Evolutionary conservation across 2,888 invertebrate species (phyloP), one percentile per base, ranked within the genome.

Genomic region (Poecilobothrus nobilitatus): DNA sequence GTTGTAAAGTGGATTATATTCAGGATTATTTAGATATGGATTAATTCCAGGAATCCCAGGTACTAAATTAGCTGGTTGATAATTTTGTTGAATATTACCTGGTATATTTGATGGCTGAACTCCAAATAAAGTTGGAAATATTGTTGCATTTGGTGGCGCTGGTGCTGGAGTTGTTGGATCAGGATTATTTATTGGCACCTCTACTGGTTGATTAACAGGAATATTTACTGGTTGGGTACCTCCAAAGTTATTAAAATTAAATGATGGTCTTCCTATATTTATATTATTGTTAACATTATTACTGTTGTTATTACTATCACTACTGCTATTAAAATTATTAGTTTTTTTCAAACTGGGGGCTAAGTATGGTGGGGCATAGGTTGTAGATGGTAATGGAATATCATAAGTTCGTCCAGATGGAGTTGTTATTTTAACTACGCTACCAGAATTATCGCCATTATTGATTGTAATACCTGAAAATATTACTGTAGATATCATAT

Each of bases 381-480:
- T 77, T 70, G 75, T 74, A 67, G 79, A 79, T 65, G 75, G 76
- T 63, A 76, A 71, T 41, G 79, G 79, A 71, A 78, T 76, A 63
- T 80, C 77, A 69, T 77, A 79, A 15, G 72, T 76, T 69, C 75
- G 76, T 3, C 80, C 81, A 22, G 78, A 76, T 64, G 77, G 76
- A 41, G 78, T 79, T 37, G 76, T 76, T 41, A 80, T 75, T 66
- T 73, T 76, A 64, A 77, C 53, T n/a, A 53, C 53, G 15, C 18
- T 53, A 2, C 53, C 53, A 12, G 53, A 53, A 53, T 53, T 53
- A 15, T 53, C 53, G n/a, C 53, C 53, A 53, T 53, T 53, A 6
- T 12, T 53, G 15, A 53, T 53, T 53, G 53, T 53, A 3, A 53
- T 53, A 53, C 53, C 53, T 53, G 53, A 53, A 53, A 53, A 53